Base-by-base conservation (phyloP, 2,797 vertebrate species). In the Alosa sapidissima region DNA sequence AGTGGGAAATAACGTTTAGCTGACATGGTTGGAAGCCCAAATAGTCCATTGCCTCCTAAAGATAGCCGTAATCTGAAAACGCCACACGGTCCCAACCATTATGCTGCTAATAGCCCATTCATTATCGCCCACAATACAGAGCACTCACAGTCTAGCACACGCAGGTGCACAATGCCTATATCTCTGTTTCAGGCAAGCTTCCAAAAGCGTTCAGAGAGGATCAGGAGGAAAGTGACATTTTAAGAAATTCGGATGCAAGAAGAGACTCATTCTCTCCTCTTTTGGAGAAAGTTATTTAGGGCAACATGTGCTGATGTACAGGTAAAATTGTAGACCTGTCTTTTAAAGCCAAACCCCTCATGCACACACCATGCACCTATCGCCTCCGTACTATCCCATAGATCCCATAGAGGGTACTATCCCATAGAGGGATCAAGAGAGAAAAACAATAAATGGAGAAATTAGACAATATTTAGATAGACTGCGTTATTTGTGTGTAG, bases 101-200 rank as follows among this genome's bases (percentile, higher is more conserved):
- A 58, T 58, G n/a, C 60, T 8, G 13, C 36, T 78, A 19, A 78
- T 36, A 78, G 72, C 72, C 19, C 75, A 85, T 81, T 58, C 82
- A 84, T 89, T 86, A 89, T 90, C 85, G 84, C 84, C 60, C 75
- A 55, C 58, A 28, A 78, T 81, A 62, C 85, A 87, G 83, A 68
- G 81, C 58, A n/a, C 81, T 45, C 33, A 85, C 33, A 14, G 36
- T 8, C 65, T 54, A 13, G 10, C 52, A 19, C 33, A 21, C 82
- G 36, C 82, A 83, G 54, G 41, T 62, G 60, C 54, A 83, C 41
- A 65, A 24, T 68, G 54, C 2, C 41, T 48, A 24, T 11, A 45
- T 33, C 68, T 41, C 33, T 10, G 13, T 16, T 21, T 54, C 16
- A 47, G 72, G 72, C 72, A 45, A 47, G 72, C 72, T 8, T 45